phyloP scores from a whole-genome alignment of 1,140 invertebrate species.

The Heliconius melpomene region DNA sequence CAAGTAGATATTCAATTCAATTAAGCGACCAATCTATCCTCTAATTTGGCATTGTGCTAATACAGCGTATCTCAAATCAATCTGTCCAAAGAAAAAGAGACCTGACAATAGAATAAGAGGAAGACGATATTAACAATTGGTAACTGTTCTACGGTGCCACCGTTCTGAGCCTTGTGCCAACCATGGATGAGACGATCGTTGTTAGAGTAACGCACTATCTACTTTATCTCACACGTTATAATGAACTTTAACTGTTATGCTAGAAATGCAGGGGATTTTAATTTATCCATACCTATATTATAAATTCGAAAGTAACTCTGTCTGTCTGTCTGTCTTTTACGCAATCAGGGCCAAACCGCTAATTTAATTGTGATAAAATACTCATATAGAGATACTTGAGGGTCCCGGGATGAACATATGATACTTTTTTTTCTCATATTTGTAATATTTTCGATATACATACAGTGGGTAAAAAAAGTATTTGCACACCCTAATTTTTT shows the following conservation, averaged over 20 bases:
- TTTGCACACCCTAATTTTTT: too few relatives aligned
- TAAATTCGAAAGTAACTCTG: too few relatives aligned
- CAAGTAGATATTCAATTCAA: slow-evolving; percentile 61
- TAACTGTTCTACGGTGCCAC: slow-evolving; percentile 64
- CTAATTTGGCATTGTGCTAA: slow-evolving; percentile 73
- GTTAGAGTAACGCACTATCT: slow-evolving; percentile 29
- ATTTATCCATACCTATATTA: too few relatives aligned
- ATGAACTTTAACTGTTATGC: slow-evolving; percentile 23
- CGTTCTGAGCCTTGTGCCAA: slow-evolving; percentile 34
- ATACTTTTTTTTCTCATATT: too few relatives aligned
- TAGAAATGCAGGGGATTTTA: not conserved
- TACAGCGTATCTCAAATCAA: slow-evolving; percentile 65
- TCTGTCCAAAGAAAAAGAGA: slow-evolving; percentile 69
- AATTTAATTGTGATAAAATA: too few relatives aligned
- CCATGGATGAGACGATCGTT: too few relatives aligned
- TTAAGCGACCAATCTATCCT: slow-evolving; percentile 72
- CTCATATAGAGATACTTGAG: too few relatives aligned
- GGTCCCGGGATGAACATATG: too few relatives aligned
- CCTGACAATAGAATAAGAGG: slow-evolving; percentile 69
- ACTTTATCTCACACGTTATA: slow-evolving; percentile 31
- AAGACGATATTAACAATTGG: slow-evolving; percentile 68
- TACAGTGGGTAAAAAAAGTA: too few relatives aligned
- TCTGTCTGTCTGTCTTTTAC: too few relatives aligned
- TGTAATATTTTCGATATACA: too few relatives aligned
- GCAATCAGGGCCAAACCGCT: too few relatives aligned